Percentiles rank a stretch among this genome's conserved stretches.
Evolutionary conservation across 2,888 invertebrate species (phyloP).

Genomic region (Leptothorax acervorum): DNA sequence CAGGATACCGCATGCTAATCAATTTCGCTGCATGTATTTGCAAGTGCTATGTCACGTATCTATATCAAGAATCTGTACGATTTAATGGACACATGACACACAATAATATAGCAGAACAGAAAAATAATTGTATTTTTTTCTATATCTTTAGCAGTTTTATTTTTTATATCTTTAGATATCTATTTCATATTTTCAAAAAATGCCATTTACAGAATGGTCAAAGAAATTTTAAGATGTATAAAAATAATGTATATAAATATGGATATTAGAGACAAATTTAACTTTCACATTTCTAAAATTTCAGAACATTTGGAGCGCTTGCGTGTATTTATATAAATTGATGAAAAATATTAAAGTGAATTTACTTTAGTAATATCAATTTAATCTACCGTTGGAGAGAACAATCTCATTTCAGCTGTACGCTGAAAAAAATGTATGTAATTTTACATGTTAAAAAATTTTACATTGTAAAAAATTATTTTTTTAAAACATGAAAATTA

Average conservation of each 20-base stretch:
- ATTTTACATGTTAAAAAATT: no score
- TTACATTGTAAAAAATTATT: no score
- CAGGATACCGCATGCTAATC: slow-evolving; percentile 35
- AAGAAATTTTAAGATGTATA: neutral
- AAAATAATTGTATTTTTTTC: neutral
- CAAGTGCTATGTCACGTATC: slow-evolving; percentile 14
- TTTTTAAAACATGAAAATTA: no score
- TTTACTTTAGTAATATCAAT: neutral
- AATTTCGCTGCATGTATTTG: slow-evolving; percentile 32
- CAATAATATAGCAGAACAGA: neutral
- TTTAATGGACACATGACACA: neutral
- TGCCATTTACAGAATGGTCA: neutral
- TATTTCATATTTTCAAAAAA: neutral
- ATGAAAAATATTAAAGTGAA: neutral
- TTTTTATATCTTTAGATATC: neutral
- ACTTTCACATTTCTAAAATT: neutral
- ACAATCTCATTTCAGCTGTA: neutral
- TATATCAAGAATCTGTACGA: neutral
- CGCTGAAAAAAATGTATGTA: no score
- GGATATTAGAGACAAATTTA: neutral
- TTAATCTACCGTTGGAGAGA: neutral
- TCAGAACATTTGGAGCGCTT: neutral
- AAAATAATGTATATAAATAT: neutral
- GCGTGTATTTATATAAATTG: neutral
- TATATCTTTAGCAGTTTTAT: neutral